Percentiles rank a stretch among this genome's conserved stretches.
Evolutionary conservation across 2,797 vertebrate species (phyloP).

Genomic region (Coranthus polyacanthus): DNA sequence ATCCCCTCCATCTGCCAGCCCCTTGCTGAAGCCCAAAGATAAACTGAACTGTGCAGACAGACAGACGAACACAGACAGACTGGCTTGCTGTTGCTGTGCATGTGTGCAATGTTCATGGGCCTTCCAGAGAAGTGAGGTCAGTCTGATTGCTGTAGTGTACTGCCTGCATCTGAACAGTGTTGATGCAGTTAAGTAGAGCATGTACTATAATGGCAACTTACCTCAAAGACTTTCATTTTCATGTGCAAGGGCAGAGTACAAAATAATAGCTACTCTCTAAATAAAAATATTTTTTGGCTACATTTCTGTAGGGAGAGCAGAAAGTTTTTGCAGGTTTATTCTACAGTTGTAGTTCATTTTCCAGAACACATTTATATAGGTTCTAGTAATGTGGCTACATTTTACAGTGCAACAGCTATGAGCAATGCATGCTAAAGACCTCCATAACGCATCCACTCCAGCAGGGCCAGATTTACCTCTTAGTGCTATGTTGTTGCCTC

Average conservation of each 20-base stretch:
- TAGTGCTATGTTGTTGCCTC: conserved; percentile 21
- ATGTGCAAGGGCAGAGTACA: background rate
- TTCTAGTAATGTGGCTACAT: too few relatives aligned
- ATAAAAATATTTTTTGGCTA: background rate
- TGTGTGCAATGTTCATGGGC: conserved; percentile 58
- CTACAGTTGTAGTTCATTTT: too few relatives aligned
- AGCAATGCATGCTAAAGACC: too few relatives aligned
- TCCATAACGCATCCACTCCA: background rate
- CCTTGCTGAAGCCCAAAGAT: conserved; percentile 14
- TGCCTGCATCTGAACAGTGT: conserved; percentile 28
- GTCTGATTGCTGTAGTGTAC: conserved; percentile 37
- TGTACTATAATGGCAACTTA: background rate
- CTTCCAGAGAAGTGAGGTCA: conserved; percentile 60
- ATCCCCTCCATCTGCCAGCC: conserved; percentile 11
- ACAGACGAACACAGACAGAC: conserved; percentile 37
- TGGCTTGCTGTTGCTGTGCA: conserved; percentile 26
- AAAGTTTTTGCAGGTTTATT: too few relatives aligned
- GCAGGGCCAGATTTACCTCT: conserved; percentile 11
- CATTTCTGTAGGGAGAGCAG: background rate
- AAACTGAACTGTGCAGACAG: conserved; percentile 47
- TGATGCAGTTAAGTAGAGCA: conserved; percentile 10
- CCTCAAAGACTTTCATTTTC: conserved; percentile 6
- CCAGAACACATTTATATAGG: too few relatives aligned
- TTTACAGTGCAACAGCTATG: background rate
- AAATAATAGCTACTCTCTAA: background rate